Percentiles rank a stretch among this genome's conserved stretches.
phyloP scores from a whole-genome alignment of 1,140 invertebrate species.

The Drosophila quadrilineata region DNA sequence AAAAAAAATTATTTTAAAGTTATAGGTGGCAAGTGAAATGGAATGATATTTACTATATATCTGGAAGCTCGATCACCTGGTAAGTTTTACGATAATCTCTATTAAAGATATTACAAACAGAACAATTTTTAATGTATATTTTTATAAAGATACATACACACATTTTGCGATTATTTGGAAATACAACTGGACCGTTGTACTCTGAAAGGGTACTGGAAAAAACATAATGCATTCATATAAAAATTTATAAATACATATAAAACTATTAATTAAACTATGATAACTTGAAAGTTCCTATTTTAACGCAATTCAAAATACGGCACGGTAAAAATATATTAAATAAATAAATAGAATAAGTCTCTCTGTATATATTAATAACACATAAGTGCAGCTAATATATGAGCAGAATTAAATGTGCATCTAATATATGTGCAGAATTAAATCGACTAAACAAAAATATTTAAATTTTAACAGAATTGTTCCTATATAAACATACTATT shows the following conservation, averaged over 20 bases:
- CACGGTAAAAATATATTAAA: conserved; percentile 49
- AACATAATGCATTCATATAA: no score
- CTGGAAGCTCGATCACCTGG: conserved; percentile 1
- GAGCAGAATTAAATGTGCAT: no score
- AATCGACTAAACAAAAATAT: conserved; percentile 15
- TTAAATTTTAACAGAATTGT: conserved; percentile 61
- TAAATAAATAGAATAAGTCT: no score
- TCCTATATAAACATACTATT: conserved; percentile 76
- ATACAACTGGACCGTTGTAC: no score
- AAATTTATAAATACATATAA: conserved; percentile 7
- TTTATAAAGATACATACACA: no score
- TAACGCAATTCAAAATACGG: conserved; percentile 48
- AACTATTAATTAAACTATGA: conserved; percentile 38
- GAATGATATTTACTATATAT: conserved; percentile 8
- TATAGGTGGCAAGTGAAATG: conserved; percentile 69
- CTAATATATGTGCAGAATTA: conserved; percentile 30
- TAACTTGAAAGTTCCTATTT: conserved; percentile 75
- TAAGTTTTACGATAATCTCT: conserved; percentile 18
- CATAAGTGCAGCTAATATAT: no score
- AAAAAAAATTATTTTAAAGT: conserved; percentile 57
- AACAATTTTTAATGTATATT: no score
- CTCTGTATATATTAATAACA: no score
- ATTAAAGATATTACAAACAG: no score
- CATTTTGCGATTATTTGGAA: no score
- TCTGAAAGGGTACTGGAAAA: no score